Conservation (phyloP, 2,888 invertebrate genomes). For the Lycaena phlaeas region DNA sequence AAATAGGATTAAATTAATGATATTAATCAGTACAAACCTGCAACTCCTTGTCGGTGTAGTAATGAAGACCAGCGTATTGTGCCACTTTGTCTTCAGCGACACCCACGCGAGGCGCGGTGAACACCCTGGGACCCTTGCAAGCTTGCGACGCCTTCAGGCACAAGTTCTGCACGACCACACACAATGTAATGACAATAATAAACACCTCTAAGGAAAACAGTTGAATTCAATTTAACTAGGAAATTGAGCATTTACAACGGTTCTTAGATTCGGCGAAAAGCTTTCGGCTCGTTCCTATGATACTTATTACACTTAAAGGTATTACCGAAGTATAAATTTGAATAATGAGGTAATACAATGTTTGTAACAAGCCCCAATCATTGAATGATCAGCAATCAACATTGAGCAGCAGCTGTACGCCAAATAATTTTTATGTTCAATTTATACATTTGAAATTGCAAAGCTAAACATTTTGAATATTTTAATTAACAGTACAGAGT, state of each 20-base stretch:
- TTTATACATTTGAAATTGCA: no score
- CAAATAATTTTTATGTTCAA: no score
- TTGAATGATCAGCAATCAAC: no score
- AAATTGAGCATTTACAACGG: slow-evolving; percentile 13
- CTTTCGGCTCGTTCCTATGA: slow-evolving; percentile 1
- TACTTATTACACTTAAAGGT: neutral
- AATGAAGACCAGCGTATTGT: slow-evolving; percentile 92
- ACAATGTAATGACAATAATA: slow-evolving; percentile 33
- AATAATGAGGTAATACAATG: no score
- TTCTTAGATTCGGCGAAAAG: slow-evolving; percentile 9
- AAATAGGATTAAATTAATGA: no score
- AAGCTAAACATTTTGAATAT: no score
- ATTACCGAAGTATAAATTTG: no score
- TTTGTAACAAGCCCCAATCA: no score
- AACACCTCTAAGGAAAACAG: slow-evolving; percentile 23
- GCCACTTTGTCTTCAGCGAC: slow-evolving; percentile 93
- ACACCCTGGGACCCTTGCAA: slow-evolving; percentile 86
- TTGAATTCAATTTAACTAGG: slow-evolving; percentile 17
- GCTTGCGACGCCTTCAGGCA: slow-evolving; percentile 91
- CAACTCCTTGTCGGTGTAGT: slow-evolving; percentile 94
- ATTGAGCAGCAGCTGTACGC: no score
- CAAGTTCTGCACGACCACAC: slow-evolving; percentile 88
- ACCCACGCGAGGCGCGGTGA: slow-evolving; percentile 87
- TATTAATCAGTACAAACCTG: slow-evolving; percentile 77
- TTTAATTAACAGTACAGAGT: no score